A percentile compares a stretch with the other conserved stretches of the same genome.
phyloP scores from a whole-genome alignment of 2,113 vertebrate species.

The Mystacornis crossleyi region DNA sequence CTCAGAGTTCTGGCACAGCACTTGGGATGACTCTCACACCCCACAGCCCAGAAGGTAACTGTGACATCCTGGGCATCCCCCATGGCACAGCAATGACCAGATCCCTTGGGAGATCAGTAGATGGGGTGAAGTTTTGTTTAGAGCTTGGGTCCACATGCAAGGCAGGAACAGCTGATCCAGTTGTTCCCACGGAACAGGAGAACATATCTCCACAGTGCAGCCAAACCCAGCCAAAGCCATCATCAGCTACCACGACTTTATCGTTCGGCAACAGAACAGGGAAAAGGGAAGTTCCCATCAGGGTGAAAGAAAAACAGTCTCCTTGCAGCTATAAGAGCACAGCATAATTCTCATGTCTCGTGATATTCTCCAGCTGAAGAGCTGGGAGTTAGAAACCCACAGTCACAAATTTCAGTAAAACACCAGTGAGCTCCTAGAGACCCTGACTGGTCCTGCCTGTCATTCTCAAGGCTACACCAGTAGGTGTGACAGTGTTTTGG shows the following conservation, averaged over 20 bases:
- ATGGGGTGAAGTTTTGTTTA: not conserved
- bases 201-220: not conserved
- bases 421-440: not conserved
- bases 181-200: not conserved
- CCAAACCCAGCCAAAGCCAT: not conserved
- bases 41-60: not conserved
- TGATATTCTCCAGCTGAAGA: not conserved
- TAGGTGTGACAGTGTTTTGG: not conserved
- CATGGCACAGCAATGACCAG: not conserved
- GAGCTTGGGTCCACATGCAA: not conserved
- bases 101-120: not conserved
- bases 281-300: not conserved
- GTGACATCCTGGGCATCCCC: not conserved
- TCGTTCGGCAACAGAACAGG: not conserved
- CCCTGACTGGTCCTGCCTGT: not conserved
- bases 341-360: accelerated
- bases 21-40: not conserved
- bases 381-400: not conserved
- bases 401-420: not conserved
- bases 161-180: not conserved
- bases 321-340: not conserved
- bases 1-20: not conserved
- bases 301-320: not conserved
- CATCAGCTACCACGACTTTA: not conserved
- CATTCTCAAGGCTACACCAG: not conserved